Base-by-base conservation (phyloP, 2,797 vertebrate species). In the Gymnodraco acuticeps region DNA sequence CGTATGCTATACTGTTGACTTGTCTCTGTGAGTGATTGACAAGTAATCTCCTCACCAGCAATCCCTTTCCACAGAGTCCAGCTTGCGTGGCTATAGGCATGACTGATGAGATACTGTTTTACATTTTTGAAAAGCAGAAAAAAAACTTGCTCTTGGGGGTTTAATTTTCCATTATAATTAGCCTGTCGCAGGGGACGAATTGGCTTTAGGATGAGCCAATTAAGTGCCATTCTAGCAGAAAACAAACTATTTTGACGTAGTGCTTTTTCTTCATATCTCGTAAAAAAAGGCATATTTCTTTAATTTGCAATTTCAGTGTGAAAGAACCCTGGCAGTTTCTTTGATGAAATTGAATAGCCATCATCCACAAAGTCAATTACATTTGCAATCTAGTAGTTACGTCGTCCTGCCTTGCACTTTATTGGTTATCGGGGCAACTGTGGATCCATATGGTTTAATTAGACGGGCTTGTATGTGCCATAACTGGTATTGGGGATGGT, bases 31-130 rank as follows among this genome's bases (percentile, higher is more conserved):
- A 72, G 66, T 69, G 77, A 88, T 64, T 87, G 84, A 89, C 68
- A 68, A 73, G 53, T 90, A 91, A 90, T 93, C 89, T 83, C 80
- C 46, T 46, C 31, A 23, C 11, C 41, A 62, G 41, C 85, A 82
- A 85, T 82, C 66, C 53, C 50, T 70, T 64, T 56, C 53, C 51
- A 62, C 43, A 19, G 38, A 58, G 51, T 43, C 55, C 52, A 31
- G 20, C 31, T 38, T 27, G n/a, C 73, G 19, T 70, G 23, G 68
- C 65, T 58, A 42, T 13, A 41, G 23, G 31, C 31, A 16, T 0
- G 0, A 61, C 16, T 52, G 53, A 66, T 61, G 38, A 80, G 10
- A 56, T 33, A n/a, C n/a, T 4, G 33, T 65, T 73, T 70, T 6
- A 50, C 14, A 31, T 33, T 77, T 64, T 31, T 12, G 46, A 64